phyloP scores from a whole-genome alignment of 2,797 vertebrate genomes.

The Danio aesculapii region DNA sequence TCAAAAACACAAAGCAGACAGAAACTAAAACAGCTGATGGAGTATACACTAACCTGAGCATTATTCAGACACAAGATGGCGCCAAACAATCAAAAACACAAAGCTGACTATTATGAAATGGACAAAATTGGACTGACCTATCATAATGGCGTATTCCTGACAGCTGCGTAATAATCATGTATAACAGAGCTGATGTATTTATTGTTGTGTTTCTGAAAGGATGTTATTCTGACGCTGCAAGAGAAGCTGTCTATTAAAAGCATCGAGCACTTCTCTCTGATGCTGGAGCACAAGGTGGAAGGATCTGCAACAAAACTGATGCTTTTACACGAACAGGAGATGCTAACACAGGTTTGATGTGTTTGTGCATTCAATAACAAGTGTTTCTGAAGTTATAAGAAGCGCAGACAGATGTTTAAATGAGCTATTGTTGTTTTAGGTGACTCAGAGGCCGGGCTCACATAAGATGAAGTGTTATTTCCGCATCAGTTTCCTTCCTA shows the following conservation, averaged over 20 bases:
- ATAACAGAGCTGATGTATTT: neutral
- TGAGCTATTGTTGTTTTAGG: conserved; percentile 74
- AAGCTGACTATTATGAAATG: too few relatives aligned
- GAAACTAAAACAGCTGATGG: too few relatives aligned
- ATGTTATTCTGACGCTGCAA: conserved; percentile 98
- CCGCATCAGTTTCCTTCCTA: conserved; percentile 97
- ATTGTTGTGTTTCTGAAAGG: conserved; percentile 74
- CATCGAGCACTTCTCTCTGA: conserved; percentile 98
- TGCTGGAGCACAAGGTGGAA: conserved; percentile 93
- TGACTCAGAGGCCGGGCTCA: conserved; percentile 95
- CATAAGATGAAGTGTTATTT: conserved; percentile 99
- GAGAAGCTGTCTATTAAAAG: conserved; percentile 98
- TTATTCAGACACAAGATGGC: too few relatives aligned
- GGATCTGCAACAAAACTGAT: conserved; percentile 91
- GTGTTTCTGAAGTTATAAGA: neutral
- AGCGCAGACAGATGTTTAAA: neutral
- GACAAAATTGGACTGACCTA: too few relatives aligned
- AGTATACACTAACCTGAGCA: too few relatives aligned
- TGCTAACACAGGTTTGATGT: conserved; percentile 91
- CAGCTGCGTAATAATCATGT: neutral
- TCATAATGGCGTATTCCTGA: too few relatives aligned
- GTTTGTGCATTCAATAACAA: neutral
- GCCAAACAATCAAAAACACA: too few relatives aligned
- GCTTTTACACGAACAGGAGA: conserved; percentile 97
- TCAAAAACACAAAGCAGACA: too few relatives aligned